Conservation (phyloP, 2,797 vertebrate genomes). For the Nannoperca obscura region DNA sequence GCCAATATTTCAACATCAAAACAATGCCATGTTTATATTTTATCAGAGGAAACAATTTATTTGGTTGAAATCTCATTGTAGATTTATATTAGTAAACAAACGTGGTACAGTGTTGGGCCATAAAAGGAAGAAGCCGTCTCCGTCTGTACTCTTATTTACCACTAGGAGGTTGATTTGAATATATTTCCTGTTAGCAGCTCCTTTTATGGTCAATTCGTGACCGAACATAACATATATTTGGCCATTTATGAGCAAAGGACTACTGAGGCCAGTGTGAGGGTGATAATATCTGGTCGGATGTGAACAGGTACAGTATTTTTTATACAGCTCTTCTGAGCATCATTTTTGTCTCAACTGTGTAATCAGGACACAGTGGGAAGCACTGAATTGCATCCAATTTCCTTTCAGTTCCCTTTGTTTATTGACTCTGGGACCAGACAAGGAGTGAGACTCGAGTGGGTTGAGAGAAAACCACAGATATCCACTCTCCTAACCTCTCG, state of each 20-base stretch:
- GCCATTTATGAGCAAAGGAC: not conserved
- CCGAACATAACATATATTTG: not conserved
- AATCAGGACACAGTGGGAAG: conserved; percentile 72
- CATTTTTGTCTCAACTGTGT: conserved; percentile 61
- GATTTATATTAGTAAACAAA: not conserved
- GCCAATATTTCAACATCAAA: not conserved
- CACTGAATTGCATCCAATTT: conserved; percentile 72
- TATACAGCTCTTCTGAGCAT: conserved; percentile 39
- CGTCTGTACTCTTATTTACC: not conserved
- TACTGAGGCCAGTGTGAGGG: not conserved
- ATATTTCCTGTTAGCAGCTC: not conserved
- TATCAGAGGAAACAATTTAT: not conserved
- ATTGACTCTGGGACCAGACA: conserved; percentile 65
- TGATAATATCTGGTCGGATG: not conserved
- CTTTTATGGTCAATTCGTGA: not conserved
- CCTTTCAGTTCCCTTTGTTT: conserved; percentile 68
- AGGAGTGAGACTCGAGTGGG: conserved; percentile 55
- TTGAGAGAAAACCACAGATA: conserved; percentile 57
- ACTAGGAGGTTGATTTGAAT: not conserved
- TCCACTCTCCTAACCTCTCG: conserved; percentile 52
- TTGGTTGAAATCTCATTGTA: not conserved
- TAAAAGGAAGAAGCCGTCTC: not conserved
- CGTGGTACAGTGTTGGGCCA: not conserved
- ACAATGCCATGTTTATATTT: no score
- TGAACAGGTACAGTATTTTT: conserved; percentile 41